Percentiles rank a stretch among this genome's conserved stretches.
Conservation (phyloP, 64 coral and sea anemone species). For the Orbicella faveolata region DNA sequence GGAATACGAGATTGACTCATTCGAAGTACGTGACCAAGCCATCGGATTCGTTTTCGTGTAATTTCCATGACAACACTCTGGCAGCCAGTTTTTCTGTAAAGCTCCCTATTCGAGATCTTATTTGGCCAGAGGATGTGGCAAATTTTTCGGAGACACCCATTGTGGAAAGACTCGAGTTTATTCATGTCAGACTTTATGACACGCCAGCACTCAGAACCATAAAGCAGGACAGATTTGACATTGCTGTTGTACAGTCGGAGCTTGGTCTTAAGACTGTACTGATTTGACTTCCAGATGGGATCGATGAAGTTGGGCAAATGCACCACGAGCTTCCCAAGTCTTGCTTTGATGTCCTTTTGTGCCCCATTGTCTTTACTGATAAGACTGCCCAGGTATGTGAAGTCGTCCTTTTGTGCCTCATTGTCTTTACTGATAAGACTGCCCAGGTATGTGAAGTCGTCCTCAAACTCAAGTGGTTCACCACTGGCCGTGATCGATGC, state of each 20-base stretch:
- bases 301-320: conserved; percentile 13
- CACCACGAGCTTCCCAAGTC: conserved; percentile 3
- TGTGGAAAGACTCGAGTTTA: conserved; percentile 29
- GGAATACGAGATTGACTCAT: no score
- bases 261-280: no score
- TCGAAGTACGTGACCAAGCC: no score
- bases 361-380: no score
- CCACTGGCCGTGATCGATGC: neutral
- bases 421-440: no score
- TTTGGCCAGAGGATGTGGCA: conserved; percentile 37
- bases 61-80: no score
- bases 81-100: no score
- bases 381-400: no score
- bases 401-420: no score
- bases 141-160: conserved; percentile 10
- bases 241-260: conserved; percentile 29
- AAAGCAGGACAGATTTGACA: conserved; percentile 33
- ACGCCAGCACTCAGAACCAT: conserved; percentile 35
- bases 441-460: no score
- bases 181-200: conserved; percentile 7
- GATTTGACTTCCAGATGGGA: conserved; percentile 38
- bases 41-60: no score
- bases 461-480: neutral
- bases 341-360: neutral
- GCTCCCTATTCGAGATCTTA: neutral